Evolutionary conservation across 2,888 invertebrate genomes (phyloP).

Genomic region (Macrosiphum euphorbiae): DNA sequence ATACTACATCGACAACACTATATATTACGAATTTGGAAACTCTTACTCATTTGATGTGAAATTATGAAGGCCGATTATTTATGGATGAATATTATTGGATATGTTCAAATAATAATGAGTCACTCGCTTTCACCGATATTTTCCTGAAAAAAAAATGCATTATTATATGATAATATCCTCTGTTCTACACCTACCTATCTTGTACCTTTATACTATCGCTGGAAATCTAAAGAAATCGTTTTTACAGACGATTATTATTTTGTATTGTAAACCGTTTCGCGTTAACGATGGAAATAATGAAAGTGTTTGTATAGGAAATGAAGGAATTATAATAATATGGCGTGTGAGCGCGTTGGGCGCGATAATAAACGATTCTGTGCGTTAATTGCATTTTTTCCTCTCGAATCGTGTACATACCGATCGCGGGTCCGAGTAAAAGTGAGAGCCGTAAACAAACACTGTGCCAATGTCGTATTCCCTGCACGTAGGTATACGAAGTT

Average conservation of each 20-base stretch:
- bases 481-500: no score
- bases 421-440: background rate
- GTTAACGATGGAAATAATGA: slow-evolving; percentile 21
- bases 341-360: background rate
- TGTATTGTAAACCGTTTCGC: background rate
- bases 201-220: background rate
- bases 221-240: slow-evolving; percentile 6
- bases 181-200: background rate
- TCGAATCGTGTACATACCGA: slow-evolving; percentile 19
- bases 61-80: background rate
- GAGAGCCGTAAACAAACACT: slow-evolving; percentile 4
- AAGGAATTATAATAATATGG: slow-evolving; percentile 22
- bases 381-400: slow-evolving; percentile 37
- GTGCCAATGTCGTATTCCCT: background rate
- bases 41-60: background rate
- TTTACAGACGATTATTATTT: background rate
- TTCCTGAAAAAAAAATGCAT: background rate
- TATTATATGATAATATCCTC: background rate
- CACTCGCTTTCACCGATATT: background rate
- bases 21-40: background rate
- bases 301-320: slow-evolving; percentile 5
- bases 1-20: no score
- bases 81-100: background rate
- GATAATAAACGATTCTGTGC: background rate
- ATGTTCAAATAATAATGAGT: background rate